Evolutionary conservation across 1,140 invertebrate species (phyloP).

Genomic region (Pemphigus obesinymphae): DNA sequence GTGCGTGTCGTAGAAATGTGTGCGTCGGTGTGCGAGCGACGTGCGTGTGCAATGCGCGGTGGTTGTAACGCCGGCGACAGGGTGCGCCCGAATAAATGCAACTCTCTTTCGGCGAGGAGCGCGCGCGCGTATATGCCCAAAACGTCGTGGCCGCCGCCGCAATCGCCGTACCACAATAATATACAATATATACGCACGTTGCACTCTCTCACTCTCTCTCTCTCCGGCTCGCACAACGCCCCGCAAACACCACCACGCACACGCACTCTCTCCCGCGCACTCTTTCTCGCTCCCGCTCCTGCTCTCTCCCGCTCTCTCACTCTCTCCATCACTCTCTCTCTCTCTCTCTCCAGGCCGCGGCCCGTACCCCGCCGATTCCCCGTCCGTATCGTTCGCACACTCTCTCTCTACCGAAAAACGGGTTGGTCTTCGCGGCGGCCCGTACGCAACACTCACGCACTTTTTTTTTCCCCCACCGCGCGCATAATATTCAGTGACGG

Average conservation of each 20-base stretch:
- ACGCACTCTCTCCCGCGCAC: not conserved
- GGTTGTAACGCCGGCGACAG: conserved; percentile 41
- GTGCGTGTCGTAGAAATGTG: not conserved
- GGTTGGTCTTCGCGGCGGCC: conserved; percentile 4
- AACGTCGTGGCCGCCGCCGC: not conserved
- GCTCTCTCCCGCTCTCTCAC: not conserved
- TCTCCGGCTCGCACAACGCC: not conserved
- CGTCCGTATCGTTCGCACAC: not conserved
- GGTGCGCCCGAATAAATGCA: conserved; percentile 40
- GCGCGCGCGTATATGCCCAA: not conserved
- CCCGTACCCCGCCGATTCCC: not conserved
- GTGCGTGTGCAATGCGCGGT: conserved; percentile 25
- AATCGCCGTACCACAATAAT: no score
- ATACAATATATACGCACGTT: no score
- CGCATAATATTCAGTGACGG: not conserved
- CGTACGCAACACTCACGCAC: conserved; percentile 21
- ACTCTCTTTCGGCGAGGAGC: conserved; percentile 29
- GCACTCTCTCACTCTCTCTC: not conserved
- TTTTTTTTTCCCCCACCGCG: not conserved
- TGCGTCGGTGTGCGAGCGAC: conserved; percentile 16
- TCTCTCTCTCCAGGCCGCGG: not conserved
- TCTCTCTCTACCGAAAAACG: conserved; percentile 23
- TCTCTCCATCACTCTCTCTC: not conserved
- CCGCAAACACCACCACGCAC: not conserved
- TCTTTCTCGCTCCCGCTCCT: not conserved